Conservation (phyloP, 1,140 invertebrate genomes). For the Littorina saxatilis region DNA sequence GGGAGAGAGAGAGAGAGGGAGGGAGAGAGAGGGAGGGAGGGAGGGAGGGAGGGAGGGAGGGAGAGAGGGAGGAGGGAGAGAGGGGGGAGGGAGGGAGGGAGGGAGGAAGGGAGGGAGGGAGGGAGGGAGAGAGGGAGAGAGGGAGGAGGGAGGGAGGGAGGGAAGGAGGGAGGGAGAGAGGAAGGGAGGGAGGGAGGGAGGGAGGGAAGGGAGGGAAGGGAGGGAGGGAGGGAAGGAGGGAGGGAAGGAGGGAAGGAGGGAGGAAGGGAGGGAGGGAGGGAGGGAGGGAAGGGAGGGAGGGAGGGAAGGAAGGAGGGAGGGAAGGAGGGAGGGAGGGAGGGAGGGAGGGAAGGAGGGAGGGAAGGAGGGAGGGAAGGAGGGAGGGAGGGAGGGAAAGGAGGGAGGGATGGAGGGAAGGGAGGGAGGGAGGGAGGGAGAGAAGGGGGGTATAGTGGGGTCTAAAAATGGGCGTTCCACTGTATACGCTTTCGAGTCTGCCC, state of each 20-base stretch:
- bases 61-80: background rate
- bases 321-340: too few species aligned
- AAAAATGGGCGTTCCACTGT: too few species aligned
- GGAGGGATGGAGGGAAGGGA: background rate
- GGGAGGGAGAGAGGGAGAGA: conserved; percentile 19
- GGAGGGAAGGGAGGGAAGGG: background rate
- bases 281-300: too few species aligned
- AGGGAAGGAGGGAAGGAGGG: too few species aligned
- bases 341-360: too few species aligned
- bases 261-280: too few species aligned
- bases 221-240: background rate
- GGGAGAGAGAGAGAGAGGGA: background rate
- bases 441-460: too few species aligned
- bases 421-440: background rate
- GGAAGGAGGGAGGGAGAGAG: background rate
- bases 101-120: background rate
- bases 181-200: background rate
- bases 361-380: too few species aligned
- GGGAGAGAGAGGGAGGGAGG: background rate
- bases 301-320: too few species aligned
- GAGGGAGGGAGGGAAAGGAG: background rate
- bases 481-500: too few species aligned
- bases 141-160: background rate
- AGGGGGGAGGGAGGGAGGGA: background rate
- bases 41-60: background rate